phyloP scores from a whole-genome alignment of 2,888 invertebrate genomes.

The Sialis lutaria region DNA sequence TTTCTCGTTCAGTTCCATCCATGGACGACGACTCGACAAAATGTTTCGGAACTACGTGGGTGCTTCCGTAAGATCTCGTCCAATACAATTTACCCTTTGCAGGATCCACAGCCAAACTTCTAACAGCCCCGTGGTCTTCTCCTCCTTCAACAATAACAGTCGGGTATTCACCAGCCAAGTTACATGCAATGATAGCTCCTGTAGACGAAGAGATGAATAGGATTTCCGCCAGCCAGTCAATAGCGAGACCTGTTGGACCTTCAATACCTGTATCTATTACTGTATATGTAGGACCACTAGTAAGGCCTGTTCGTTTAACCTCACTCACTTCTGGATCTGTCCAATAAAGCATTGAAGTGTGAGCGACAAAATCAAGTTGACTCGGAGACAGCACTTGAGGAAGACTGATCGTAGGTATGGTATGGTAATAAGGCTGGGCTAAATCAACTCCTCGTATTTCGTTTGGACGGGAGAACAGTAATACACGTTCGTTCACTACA shows the following conservation, averaged over 20 bases:
- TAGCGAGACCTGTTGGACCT: constrained; percentile 51
- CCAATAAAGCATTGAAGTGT: constrained; percentile 56
- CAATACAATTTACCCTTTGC: constrained; percentile 35
- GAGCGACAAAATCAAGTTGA: constrained; percentile 50
- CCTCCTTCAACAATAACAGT: constrained; percentile 25
- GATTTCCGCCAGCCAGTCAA: constrained; percentile 66
- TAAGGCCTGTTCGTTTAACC: constrained; percentile 49
- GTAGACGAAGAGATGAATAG: constrained; percentile 52
- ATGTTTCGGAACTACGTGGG: constrained; percentile 20
- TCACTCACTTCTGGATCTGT: constrained; percentile 58
- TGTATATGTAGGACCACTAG: constrained; percentile 49
- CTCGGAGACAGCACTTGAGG: constrained; percentile 52
- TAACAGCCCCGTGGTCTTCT: constrained; percentile 29
- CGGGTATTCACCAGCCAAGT: constrained; percentile 53
- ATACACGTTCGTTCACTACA: constrained; percentile 59
- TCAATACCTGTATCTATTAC: constrained; percentile 54
- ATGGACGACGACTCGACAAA: constrained; percentile 43
- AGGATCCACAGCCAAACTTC: constrained; percentile 56
- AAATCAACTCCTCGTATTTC: constrained; percentile 75
- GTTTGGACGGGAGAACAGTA: constrained; percentile 55
- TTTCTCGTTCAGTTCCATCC: constrained; percentile 38
- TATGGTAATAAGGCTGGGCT: constrained; percentile 53
- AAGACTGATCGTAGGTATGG: constrained; percentile 64
- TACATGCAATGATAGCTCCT: constrained; percentile 47
- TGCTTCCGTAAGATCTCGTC: constrained; percentile 18